Evolutionary conservation across 1,140 invertebrate genomes (phyloP), one percentile per base, ranked within the genome.

Genomic region (Ruditapes philippinarum): DNA sequence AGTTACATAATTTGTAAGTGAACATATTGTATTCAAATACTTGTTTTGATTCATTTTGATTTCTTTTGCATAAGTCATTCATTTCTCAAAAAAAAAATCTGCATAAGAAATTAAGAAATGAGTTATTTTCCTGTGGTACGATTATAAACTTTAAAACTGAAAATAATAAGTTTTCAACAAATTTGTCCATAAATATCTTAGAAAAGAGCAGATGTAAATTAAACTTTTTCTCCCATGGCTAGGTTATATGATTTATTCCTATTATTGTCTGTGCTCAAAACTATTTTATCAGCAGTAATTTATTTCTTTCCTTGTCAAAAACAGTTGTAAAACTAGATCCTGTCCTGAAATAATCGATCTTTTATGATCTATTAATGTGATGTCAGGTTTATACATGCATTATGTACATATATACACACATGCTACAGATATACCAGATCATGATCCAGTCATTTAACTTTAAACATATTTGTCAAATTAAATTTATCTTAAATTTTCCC

Each of bases 241-340:
- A 45, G 5, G 5, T 45, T 1, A 38, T 38, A 40, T 38, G 36
- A 40, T 70, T 70, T 70, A 70, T 70, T 38, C n/a, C 65, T 22
- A 17, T 70, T 70, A 3, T n/a, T 19, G 9, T 28, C 17, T 33
- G 0, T 17, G 14, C 7, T 19, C n/a, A 28, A 38, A 1, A 38
- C 65, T 31, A n/a, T 38, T 70, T 70, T 70, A 70, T 70, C 65
- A 70, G 33, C 28, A 38, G 65, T 70, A 70, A 70, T 70, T 70
- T 38, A 70, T 70, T 70, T 70, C 65, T 70, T 36, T 70, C 19
- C 65, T 70, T 70, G 65, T 70, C 65, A 70, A 28, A 70, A 36
- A 17, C 19, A 70, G 65, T 70, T 70, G 65, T 70, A 70, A 70
- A 70, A 38, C 28, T 70, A 28, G 33, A 70, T 22, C 65, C 28